Base-by-base conservation (phyloP, 2,888 invertebrate genomes). In the Drosophila histrio region DNA sequence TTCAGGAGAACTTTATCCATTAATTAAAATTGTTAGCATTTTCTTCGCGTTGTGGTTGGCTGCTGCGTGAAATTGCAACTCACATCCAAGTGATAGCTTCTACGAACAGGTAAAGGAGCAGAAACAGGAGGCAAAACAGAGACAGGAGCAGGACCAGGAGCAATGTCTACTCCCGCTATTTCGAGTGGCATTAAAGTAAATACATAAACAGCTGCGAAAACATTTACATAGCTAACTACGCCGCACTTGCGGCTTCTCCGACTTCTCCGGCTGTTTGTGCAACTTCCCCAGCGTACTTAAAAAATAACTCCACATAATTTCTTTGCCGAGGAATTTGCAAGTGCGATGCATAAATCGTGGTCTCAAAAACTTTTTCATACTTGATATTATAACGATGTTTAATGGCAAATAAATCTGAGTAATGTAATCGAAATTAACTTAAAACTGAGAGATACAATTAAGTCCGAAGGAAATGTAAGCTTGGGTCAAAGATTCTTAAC, bases 11-110 rank as follows among this genome's bases (percentile, higher is more conserved):
- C 91, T 90, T 91, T 90, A 87, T 87, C 89, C 89, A 90, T 91
- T 90, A 90, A 90, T 91, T 90, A 90, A 91, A 90, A 90, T 86
- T 89, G 75, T 78, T 76, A 77, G 79, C 84, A 87, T 80, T 89
- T 72, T 76, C 60, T 46, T 39, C 43, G 78, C 75, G 50, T 61
- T 63, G 66, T 56, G 83, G 88, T 83, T 84, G 88, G 83, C 52
- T 77, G 79, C 50, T 71, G 67, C 63, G 52, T 44, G 46, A 56
- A 64, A 46, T 49, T 76, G 36, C 54, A 64, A 59, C 63, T 65
- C 59, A 52, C 30, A 49, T 44, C 28, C n/a, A 17, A 6, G 38
- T 24, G 34, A 39, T 21, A 50, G 32, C 38, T 13, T 15, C 32
- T 44, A 46, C 26, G 30, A 46, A 11, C 13, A 32, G 46, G 19